Base-by-base conservation (phyloP, 2,113 vertebrate genomes). In the Hippocampus barbouri region DNA sequence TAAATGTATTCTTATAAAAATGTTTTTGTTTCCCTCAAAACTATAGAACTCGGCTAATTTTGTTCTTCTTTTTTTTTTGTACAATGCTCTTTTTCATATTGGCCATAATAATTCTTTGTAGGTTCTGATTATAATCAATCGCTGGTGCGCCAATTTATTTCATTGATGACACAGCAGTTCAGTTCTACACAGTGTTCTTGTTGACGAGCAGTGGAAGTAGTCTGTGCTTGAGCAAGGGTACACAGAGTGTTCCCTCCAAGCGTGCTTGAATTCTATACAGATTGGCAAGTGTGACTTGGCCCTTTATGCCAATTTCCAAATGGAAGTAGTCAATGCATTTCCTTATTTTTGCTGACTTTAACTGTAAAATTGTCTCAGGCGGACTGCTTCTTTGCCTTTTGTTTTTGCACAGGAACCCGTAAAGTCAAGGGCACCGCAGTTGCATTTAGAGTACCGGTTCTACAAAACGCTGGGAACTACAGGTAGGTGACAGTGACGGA, bases 401-500 rank as follows among this genome's bases (percentile, higher is more conserved):
- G 60, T 84, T 77, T 66, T 69, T 23, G 85, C 90, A 66, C 82
- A 98, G 97, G 97, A 98, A 93, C 96, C 96, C 85, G 96, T 98
- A 82, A 98, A 98, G 89, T 98, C 97, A 3, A 94, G 97, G 78
- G 96, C 97, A 51, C 97, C 97, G 25, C 96, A 98, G 88, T 94
- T 98, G 81, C 97, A 98, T 90, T 93, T 98, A 91, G 96, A 98
- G 78, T 98, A 98, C 91, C 94, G 96, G 83, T 98, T 98, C 93
- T 98, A 98, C 91, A 98, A 98, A 88, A 97, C 96, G 30, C 93
- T 98, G 18, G 97, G 97, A 84, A 95, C 91, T 79, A 90, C 94
- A 45, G 96, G 96, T 98, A 88, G 94, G 93, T 78, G 71, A 70
- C 45, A 56, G 25, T 59, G 43, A 10, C 18, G 27, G 16, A 68